Conservation (phyloP, 2,113 vertebrate species). For the Centropristis striata region DNA sequence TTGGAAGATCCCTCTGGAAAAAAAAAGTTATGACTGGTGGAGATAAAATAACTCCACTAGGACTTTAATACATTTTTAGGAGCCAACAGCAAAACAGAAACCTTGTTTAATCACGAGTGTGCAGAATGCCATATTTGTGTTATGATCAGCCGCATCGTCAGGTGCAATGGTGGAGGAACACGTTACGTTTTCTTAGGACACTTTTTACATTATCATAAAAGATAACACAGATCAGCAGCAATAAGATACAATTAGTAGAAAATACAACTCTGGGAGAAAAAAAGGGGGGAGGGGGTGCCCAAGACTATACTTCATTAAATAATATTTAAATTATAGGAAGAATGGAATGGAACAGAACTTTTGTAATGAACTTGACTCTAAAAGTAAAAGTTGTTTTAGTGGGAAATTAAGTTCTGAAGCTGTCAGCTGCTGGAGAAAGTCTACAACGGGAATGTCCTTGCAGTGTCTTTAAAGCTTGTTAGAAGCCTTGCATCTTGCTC, state of each 20-base stretch:
- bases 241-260: neutral
- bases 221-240: neutral
- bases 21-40: neutral
- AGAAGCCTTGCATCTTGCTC: conserved; percentile 14
- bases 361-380: neutral
- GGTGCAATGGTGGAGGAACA: neutral
- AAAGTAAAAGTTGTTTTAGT: neutral
- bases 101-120: neutral
- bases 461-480: conserved; percentile 24
- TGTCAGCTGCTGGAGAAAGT: conserved; percentile 4
- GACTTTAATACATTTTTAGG: conserved; percentile 5
- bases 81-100: neutral
- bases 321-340: neutral
- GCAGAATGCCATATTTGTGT: neutral
- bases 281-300: no score
- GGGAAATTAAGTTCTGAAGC: conserved; percentile 1
- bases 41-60: neutral
- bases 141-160: neutral
- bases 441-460: conserved; percentile 2
- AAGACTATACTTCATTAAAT: neutral
- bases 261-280: neutral
- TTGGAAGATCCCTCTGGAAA: neutral
- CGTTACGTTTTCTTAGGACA: neutral
- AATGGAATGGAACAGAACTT: neutral
- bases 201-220: conserved; percentile 13